Evolutionary conservation across 2,888 invertebrate genomes (phyloP).

Genomic region (Meliscaeva auricollis): DNA sequence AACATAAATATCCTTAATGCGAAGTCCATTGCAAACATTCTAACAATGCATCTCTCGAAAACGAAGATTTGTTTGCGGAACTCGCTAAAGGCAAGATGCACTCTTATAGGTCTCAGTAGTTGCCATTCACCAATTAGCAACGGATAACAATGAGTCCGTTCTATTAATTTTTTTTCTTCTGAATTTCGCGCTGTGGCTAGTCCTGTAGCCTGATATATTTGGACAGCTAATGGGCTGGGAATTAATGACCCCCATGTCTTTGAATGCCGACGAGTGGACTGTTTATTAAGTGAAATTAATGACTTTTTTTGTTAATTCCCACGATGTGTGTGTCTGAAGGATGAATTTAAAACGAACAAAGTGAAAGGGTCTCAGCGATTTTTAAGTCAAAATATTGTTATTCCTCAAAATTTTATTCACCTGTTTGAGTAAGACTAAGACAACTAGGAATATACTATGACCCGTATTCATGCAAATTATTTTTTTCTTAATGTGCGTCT

Average conservation of each 20-base stretch:
- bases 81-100: conserved; percentile 35
- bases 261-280: conserved; percentile 32
- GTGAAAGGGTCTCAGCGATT: conserved; percentile 37
- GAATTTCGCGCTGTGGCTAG: conserved; percentile 47
- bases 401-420: conserved; percentile 8
- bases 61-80: conserved; percentile 70
- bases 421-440: too few relatives aligned
- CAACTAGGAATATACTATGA: too few relatives aligned
- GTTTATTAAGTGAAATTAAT: conserved; percentile 63
- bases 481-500: too few relatives aligned
- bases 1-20: conserved; percentile 70
- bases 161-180: conserved; percentile 15
- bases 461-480: too few relatives aligned
- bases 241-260: conserved; percentile 66
- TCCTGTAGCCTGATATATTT: conserved; percentile 39
- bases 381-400: background rate
- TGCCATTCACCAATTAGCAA: conserved; percentile 67
- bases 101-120: conserved; percentile 1
- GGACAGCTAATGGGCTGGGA: conserved; percentile 66
- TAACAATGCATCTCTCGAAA: conserved; percentile 49
- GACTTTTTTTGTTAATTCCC: conserved; percentile 46
- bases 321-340: conserved; percentile 26
- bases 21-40: conserved; percentile 57
- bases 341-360: background rate
- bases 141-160: conserved; percentile 53